Conservation (phyloP, 2,888 invertebrate genomes). For the Chouioia cunea region DNA sequence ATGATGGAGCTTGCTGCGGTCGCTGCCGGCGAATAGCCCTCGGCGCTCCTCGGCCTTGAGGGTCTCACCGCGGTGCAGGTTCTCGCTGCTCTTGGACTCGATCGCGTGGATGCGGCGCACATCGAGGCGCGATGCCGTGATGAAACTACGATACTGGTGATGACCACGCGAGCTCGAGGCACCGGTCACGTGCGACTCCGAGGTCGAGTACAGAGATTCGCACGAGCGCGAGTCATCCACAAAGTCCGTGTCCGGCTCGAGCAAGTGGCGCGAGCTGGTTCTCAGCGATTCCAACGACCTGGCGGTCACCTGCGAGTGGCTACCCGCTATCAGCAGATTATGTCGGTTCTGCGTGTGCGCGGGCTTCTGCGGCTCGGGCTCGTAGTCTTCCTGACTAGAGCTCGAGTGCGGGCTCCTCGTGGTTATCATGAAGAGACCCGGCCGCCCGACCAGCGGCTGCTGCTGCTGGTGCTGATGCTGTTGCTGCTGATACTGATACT, state of each 20-base stretch:
- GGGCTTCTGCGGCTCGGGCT: slow-evolving; percentile 68
- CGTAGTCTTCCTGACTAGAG: slow-evolving; percentile 79
- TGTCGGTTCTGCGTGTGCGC: slow-evolving; percentile 55
- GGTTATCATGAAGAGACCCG: slow-evolving; percentile 72
- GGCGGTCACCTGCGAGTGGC: slow-evolving; percentile 70
- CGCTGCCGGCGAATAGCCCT: slow-evolving; percentile 75
- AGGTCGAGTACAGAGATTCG: slow-evolving; percentile 55
- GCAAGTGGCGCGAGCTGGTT: slow-evolving; percentile 71
- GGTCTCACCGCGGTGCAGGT: slow-evolving; percentile 72
- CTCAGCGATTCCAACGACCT: slow-evolving; percentile 81
- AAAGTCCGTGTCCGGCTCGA: slow-evolving; percentile 61
- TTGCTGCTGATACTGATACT: background rate
- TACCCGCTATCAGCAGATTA: slow-evolving; percentile 57
- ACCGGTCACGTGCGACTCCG: slow-evolving; percentile 54
- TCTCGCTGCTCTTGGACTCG: slow-evolving; percentile 75
- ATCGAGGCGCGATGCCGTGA: slow-evolving; percentile 78
- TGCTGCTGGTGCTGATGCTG: slow-evolving; percentile 36
- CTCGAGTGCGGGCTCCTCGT: slow-evolving; percentile 76
- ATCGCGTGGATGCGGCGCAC: slow-evolving; percentile 70
- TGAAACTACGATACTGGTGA: slow-evolving; percentile 73
- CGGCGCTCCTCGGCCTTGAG: slow-evolving; percentile 77
- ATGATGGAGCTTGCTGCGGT: slow-evolving; percentile 76
- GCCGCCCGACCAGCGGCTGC: slow-evolving; percentile 70
- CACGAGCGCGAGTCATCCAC: slow-evolving; percentile 63
- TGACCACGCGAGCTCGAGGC: slow-evolving; percentile 60